These are phyloP conservation scores for Cosmia trapezina DNA, from an alignment of 2,888 invertebrate genomes.

Conservation along the genomic window DNA sequence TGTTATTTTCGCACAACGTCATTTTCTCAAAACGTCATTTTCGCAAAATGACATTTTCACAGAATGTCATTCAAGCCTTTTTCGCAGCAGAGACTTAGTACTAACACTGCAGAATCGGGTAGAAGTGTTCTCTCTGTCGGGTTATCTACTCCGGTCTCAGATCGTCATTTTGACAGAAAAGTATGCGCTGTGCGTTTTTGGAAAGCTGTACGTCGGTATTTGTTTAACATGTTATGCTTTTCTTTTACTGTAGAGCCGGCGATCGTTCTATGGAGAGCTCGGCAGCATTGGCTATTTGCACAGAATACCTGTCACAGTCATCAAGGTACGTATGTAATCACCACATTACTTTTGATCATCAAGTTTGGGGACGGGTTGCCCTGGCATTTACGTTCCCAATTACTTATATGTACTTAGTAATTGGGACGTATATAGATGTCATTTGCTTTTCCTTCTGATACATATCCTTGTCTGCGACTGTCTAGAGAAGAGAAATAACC, in stretches of 20 bases:
- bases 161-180: neutral
- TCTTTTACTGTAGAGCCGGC: conserved; percentile 70
- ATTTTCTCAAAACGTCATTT: no score
- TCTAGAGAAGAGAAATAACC: neutral
- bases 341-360: neutral
- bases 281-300: conserved; percentile 85
- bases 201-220: neutral
- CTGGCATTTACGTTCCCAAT: no score
- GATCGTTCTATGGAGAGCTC: conserved; percentile 87
- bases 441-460: neutral
- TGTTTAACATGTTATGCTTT: conserved; percentile 1
- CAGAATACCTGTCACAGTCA: conserved; percentile 84
- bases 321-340: conserved; percentile 76
- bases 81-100: no score
- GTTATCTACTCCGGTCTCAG: neutral
- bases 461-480: neutral
- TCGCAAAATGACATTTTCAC: no score
- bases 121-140: neutral
- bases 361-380: neutral
- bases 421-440: neutral
- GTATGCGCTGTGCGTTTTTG: no score
- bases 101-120: no score
- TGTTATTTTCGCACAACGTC: no score
- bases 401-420: neutral
- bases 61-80: no score